These are phyloP conservation scores for Sebastes dallii DNA, from an alignment of 2,797 vertebrate genomes.

Conservation along the genomic window DNA sequence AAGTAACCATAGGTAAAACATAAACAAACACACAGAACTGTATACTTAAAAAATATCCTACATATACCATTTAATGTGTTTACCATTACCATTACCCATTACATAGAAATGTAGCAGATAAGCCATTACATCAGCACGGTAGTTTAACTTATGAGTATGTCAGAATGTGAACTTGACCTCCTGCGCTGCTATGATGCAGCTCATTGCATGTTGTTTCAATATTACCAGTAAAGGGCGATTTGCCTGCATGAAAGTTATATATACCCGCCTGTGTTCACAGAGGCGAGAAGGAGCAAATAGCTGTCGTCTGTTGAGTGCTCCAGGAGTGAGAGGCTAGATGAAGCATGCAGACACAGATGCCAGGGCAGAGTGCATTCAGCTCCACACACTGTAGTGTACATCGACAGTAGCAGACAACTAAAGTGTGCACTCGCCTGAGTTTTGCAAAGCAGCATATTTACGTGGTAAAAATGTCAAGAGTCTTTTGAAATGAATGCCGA, in stretches of 20 bases:
- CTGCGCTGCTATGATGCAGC: background rate
- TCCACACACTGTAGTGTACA: background rate
- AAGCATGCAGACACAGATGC: slow-evolving; percentile 32
- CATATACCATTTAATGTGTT: background rate
- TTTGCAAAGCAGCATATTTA: slow-evolving; percentile 13
- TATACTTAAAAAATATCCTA: background rate
- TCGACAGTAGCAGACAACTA: slow-evolving; percentile 1
- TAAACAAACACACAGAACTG: background rate
- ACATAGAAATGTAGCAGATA: background rate
- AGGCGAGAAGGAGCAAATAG: slow-evolving; percentile 9
- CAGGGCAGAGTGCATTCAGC: slow-evolving; percentile 19
- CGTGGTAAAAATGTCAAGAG: slow-evolving; percentile 2
- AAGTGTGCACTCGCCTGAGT: background rate
- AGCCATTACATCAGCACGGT: background rate
- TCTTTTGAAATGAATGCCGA: slow-evolving; percentile 15
- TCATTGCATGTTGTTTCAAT: slow-evolving; percentile 15
- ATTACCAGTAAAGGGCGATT: slow-evolving; percentile 9
- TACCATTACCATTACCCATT: background rate
- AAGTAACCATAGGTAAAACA: background rate
- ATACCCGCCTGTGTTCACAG: slow-evolving; percentile 13
- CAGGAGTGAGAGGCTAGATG: background rate
- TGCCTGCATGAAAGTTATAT: slow-evolving; percentile 21
- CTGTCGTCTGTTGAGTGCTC: slow-evolving; percentile 18
- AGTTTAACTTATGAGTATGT: background rate
- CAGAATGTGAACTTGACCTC: background rate